Evolutionary conservation across 2,797 vertebrate genomes (phyloP).

Genomic region (Lophura swinhoii): DNA sequence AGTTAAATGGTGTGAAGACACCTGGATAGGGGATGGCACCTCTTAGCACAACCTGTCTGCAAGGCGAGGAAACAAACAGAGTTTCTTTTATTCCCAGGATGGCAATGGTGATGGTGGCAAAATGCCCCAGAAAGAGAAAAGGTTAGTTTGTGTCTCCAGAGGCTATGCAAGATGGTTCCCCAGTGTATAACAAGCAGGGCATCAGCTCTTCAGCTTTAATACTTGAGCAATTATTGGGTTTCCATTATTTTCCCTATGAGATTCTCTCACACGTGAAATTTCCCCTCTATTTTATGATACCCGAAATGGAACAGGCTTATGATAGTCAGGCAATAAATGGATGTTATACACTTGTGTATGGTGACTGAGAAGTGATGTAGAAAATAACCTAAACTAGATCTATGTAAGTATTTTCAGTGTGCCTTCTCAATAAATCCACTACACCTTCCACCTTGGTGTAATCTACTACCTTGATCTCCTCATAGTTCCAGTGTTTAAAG

Average conservation of each 20-base stretch:
- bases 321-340: background rate
- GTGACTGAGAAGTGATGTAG: background rate
- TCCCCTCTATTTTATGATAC: background rate
- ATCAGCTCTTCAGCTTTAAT: slow-evolving; percentile 16
- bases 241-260: background rate
- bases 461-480: background rate
- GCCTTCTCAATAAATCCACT: background rate
- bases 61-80: slow-evolving; percentile 11
- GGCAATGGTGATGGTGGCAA: background rate
- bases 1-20: slow-evolving; percentile 78
- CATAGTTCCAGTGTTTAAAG: background rate
- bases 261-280: background rate
- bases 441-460: background rate
- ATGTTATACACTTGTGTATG: background rate
- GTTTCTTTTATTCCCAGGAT: background rate
- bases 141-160: background rate
- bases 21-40: slow-evolving; percentile 71
- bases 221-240: background rate
- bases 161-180: background rate
- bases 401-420: background rate
- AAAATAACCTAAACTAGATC: background rate
- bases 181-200: background rate
- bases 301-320: background rate
- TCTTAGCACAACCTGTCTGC: slow-evolving; percentile 56
- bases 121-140: slow-evolving; percentile 13